Evolutionary conservation across 2,797 vertebrate species (phyloP).

Genomic region (Lacerta viridis): DNA sequence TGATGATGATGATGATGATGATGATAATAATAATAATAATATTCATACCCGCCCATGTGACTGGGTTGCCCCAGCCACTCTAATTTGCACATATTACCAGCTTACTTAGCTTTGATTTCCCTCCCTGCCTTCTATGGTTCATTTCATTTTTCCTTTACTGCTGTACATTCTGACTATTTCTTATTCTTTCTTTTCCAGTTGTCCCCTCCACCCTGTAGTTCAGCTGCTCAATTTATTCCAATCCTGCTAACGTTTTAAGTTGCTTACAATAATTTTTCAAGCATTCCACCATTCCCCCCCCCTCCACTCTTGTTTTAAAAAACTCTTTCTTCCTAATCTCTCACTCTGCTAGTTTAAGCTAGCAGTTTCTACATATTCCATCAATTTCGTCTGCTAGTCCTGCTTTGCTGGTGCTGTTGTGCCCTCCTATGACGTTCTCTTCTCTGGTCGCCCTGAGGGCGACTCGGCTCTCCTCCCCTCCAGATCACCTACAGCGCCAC

Average conservation of each 20-base stretch:
- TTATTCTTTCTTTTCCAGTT: background rate
- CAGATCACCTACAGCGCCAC: constrained; percentile 72
- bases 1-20: too few species aligned
- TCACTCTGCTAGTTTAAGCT: background rate
- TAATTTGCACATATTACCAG: too few species aligned
- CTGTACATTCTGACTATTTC: background rate
- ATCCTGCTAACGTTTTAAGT: too few species aligned
- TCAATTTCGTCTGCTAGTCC: too few species aligned
- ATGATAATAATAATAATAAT: too few species aligned
- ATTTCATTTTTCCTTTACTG: background rate
- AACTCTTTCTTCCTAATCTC: background rate
- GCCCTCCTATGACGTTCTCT: background rate
- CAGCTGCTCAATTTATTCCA: too few species aligned
- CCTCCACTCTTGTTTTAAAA: background rate
- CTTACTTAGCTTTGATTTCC: background rate
- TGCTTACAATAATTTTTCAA: too few species aligned
- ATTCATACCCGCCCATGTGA: too few species aligned
- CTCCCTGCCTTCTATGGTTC: background rate
- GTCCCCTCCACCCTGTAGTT: background rate
- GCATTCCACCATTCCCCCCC: background rate
- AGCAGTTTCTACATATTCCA: too few species aligned
- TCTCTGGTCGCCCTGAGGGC: background rate
- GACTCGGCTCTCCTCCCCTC: background rate
- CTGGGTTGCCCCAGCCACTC: too few species aligned
- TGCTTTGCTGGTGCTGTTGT: background rate